Evolutionary conservation across 2,888 invertebrate genomes (phyloP).

Genomic region (Synanthedon tipuliformis): DNA sequence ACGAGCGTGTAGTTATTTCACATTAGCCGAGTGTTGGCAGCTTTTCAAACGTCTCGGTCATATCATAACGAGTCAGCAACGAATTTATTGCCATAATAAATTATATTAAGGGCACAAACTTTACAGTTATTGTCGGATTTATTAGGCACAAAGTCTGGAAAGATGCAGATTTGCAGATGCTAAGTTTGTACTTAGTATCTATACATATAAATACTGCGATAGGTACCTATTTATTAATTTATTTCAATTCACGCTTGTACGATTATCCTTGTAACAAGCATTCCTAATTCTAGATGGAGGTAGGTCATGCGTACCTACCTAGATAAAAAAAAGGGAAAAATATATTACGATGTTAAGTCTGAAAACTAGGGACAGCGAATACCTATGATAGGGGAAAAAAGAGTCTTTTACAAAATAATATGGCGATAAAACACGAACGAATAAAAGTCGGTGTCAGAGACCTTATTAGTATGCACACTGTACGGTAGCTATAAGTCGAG

Average conservation of each 20-base stretch:
- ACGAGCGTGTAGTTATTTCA: not conserved
- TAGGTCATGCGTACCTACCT: no score
- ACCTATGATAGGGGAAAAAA: not conserved
- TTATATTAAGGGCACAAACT: slow-evolving; percentile 44
- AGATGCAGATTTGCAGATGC: not conserved
- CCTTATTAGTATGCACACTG: slow-evolving; percentile 55
- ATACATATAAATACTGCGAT: no score
- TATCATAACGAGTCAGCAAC: slow-evolving; percentile 42
- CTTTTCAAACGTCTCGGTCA: slow-evolving; percentile 49
- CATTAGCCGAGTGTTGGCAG: slow-evolving; percentile 39
- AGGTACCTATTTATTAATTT: no score
- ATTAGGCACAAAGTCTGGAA: not conserved
- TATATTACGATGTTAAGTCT: no score
- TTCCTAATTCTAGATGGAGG: no score
- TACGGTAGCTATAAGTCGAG: slow-evolving; percentile 29
- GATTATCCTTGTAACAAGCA: no score
- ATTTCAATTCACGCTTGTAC: no score
- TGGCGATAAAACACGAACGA: not conserved
- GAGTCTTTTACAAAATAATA: not conserved
- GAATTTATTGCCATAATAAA: slow-evolving; percentile 51
- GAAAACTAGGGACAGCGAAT: no score
- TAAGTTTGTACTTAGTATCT: no score
- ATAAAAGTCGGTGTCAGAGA: slow-evolving; percentile 9
- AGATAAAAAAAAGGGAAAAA: no score
- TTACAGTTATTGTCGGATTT: slow-evolving; percentile 5